Base-by-base conservation (phyloP, 2,888 invertebrate genomes). In the Ormyrus rosae region DNA sequence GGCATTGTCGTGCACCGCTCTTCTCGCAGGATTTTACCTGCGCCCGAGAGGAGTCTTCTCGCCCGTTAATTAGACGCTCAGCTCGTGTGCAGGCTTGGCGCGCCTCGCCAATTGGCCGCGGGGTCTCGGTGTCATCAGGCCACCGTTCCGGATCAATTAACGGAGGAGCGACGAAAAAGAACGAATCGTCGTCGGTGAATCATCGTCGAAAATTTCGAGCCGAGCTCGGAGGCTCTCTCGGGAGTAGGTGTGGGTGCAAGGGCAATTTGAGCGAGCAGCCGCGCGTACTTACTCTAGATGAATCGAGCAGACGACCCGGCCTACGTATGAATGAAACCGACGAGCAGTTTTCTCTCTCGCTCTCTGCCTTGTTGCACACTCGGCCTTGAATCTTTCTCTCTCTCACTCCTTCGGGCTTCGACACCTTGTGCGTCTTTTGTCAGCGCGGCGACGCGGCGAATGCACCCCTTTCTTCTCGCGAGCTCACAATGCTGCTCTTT, bases 401-500 rank as follows among this genome's bases (percentile, higher is more conserved):
- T 9, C 2, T 2, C 2, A 34, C 19, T 67, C 51, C 9, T 53
- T 51, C 67, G 13, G 11, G n/a, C n/a, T 61, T 70, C 70, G 70
- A 70, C 60, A 60, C 19, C 70, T 70, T 45, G 5, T n/a, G 7
- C 11, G 56, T 72, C 63, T 64, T 64, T 73, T 73, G 53, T 63
- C 45, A 8, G n/a, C 5, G 10, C 51, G n/a, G 58, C 56, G 3
- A 6, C 55, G 68, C 6, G n/a, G 63, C 63, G 63, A 34, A 34
- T 9, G 69, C n/a, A 73, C 53, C 71, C 63, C 45, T 51, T 64
- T 55, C 48, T 8, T 19, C 55, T 6, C 48, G 8, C 65, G 45
- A 9, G 46, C 34, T 34, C 11, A 6, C 51, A 34, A 13, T 55
- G 46, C 13, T 56, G 56, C 19, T 19, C 11, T 19, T 64, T 70